phyloP scores from a whole-genome alignment of 2,113 vertebrate genomes.

The Epinephelus moara region DNA sequence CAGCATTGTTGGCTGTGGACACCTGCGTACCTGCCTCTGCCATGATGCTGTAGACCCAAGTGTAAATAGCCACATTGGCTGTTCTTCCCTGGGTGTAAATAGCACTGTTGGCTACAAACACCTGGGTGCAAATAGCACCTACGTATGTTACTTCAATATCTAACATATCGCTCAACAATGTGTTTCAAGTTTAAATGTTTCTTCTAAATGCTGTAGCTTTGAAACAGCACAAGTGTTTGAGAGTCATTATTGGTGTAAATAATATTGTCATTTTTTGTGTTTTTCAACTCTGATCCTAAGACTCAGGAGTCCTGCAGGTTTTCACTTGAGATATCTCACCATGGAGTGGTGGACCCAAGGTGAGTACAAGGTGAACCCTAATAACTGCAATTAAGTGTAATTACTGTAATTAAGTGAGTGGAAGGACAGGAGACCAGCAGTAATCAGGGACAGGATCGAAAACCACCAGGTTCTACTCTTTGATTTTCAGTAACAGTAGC shows the following conservation, averaged over 20 bases:
- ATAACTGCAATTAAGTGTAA: slow-evolving; percentile 45
- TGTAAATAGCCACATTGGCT: too few relatives aligned
- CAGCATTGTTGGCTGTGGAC: too few relatives aligned
- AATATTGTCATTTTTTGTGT: not conserved
- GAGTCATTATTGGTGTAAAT: not conserved
- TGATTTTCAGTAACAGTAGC: slow-evolving; percentile 1
- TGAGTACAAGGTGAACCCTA: slow-evolving; percentile 46
- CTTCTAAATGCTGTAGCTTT: not conserved
- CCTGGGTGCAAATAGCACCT: too few relatives aligned
- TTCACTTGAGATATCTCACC: not conserved
- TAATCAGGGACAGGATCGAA: not conserved
- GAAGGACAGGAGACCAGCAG: slow-evolving; percentile 36
- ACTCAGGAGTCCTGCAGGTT: slow-evolving; percentile 14
- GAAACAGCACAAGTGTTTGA: not conserved
- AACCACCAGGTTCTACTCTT: slow-evolving; percentile 20
- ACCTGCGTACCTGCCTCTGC: too few relatives aligned
- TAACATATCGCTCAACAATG: not conserved
- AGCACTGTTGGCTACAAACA: too few relatives aligned
- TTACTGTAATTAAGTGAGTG: slow-evolving; percentile 48
- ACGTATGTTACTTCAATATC: not conserved
- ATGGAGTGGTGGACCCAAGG: slow-evolving; percentile 24
- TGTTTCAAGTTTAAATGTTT: not conserved
- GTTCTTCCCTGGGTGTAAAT: too few relatives aligned
- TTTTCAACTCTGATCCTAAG: not conserved
- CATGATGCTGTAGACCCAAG: too few relatives aligned